These are phyloP conservation scores for Takifugu rubripes DNA, from an alignment of 2,797 vertebrate genomes.

Conservation along the genomic window DNA sequence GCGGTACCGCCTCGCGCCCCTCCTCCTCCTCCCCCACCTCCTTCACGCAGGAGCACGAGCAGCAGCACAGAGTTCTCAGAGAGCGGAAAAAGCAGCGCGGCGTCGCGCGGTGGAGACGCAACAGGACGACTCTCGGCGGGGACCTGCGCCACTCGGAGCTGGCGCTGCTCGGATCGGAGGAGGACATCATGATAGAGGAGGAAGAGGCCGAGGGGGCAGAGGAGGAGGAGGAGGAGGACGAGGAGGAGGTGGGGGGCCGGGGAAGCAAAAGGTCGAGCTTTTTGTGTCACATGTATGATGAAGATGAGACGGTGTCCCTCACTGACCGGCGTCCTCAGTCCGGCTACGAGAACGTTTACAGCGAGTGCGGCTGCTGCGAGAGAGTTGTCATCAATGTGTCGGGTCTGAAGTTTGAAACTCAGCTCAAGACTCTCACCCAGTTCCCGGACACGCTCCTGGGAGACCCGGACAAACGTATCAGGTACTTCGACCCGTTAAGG, in stretches of 20 bases:
- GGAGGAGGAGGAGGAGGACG: conserved; percentile 86
- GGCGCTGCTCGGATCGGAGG: conserved; percentile 91
- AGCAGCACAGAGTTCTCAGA: conserved; percentile 70
- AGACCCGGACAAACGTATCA: conserved; percentile 90
- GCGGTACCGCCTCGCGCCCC: conserved; percentile 74
- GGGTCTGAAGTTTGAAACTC: conserved; percentile 94
- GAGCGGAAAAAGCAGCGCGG: conserved; percentile 76
- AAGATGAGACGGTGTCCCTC: conserved; percentile 83
- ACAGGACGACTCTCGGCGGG: conserved; percentile 81
- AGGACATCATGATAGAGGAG: conserved; percentile 91
- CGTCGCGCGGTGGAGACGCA: conserved; percentile 81
- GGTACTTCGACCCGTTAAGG: conserved; percentile 95
- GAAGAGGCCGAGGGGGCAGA: conserved; percentile 77
- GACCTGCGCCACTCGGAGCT: conserved; percentile 90
- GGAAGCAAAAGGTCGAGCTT: conserved; percentile 76
- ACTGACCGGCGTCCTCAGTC: conserved; percentile 84
- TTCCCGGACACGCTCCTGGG: conserved; percentile 95
- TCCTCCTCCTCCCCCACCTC: conserved; percentile 58
- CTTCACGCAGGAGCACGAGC: conserved; percentile 48
- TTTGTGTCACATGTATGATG: conserved; percentile 83
- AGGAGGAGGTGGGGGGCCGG: conserved; percentile 63
- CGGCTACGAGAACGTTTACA: conserved; percentile 85
- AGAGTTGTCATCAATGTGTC: conserved; percentile 97
- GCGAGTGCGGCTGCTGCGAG: conserved; percentile 91
- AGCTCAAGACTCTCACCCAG: conserved; percentile 91